Conservation (phyloP, 2,888 invertebrate genomes). For the Drosophila leonis region DNA sequence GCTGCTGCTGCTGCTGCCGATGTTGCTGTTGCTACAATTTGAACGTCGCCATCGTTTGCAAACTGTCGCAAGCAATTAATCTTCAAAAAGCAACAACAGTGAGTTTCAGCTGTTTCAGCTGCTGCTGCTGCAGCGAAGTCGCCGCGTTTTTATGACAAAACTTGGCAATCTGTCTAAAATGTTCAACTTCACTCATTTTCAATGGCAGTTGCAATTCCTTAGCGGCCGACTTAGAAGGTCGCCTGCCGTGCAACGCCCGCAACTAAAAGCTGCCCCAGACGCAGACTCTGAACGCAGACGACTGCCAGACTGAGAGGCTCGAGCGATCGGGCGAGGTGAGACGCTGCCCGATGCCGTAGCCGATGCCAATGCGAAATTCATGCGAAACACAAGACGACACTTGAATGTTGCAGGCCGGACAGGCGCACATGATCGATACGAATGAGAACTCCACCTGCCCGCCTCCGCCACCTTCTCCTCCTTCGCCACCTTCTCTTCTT, state of each 20-base stretch:
- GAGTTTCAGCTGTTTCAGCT: conserved; percentile 28
- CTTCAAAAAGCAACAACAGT: conserved; percentile 63
- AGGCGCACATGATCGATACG: conserved; percentile 82
- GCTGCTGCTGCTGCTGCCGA: background rate
- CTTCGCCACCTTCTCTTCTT: conserved; percentile 7
- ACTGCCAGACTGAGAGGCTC: conserved; percentile 47
- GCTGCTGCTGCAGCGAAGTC: conserved; percentile 40
- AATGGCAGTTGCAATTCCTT: conserved; percentile 81
- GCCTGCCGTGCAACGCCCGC: conserved; percentile 65
- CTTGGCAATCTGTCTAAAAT: conserved; percentile 83
- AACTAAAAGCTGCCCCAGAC: conserved; percentile 64
- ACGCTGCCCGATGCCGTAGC: conserved; percentile 21
- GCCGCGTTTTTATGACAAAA: conserved; percentile 75
- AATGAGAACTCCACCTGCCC: conserved; percentile 47
- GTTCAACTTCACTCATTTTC: conserved; percentile 79
- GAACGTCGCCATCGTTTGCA: conserved; percentile 59
- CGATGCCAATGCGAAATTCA: conserved; percentile 53
- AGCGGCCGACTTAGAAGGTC: conserved; percentile 79
- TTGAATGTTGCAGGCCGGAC: conserved; percentile 81
- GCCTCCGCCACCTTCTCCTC: conserved; percentile 17
- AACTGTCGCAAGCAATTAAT: conserved; percentile 83
- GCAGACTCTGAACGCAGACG: conserved; percentile 33
- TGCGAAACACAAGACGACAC: conserved; percentile 76
- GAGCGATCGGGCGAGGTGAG: conserved; percentile 25
- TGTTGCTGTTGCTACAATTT: conserved; percentile 49